A percentile compares a stretch with the other conserved stretches of the same genome.
phyloP scores from a whole-genome alignment of 2,888 invertebrate genomes.

The Euplexia lucipara region DNA sequence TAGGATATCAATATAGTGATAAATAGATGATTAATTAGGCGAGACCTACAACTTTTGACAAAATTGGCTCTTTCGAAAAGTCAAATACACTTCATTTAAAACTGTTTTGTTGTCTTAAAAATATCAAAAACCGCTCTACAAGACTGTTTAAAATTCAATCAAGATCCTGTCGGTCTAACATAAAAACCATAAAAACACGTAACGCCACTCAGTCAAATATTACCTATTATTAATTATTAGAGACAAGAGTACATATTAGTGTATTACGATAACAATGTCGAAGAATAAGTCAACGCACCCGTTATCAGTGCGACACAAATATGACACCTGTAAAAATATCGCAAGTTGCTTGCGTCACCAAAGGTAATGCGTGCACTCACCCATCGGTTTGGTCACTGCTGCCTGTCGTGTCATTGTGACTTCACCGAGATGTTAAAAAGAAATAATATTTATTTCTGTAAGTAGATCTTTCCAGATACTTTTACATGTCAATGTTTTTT shows the following conservation, averaged over 20 bases:
- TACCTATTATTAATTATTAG: constrained; percentile 20
- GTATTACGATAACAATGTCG: constrained; percentile 64
- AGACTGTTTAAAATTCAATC: neutral
- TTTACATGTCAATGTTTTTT: no score
- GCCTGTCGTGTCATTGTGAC: constrained; percentile 12
- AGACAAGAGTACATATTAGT: constrained; percentile 48
- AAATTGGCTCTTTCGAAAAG: neutral
- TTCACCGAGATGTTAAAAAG: constrained; percentile 6
- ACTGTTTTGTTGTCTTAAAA: neutral
- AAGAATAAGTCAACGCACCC: constrained; percentile 69
- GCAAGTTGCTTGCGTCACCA: constrained; percentile 50
- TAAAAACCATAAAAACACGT: neutral
- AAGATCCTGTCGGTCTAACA: neutral
- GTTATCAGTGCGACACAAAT: constrained; percentile 70
- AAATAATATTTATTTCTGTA: no score
- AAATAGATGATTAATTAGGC: no score
- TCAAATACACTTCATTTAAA: neutral
- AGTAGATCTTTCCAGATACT: no score
- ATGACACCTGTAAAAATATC: constrained; percentile 74
- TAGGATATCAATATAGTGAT: no score
- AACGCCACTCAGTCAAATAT: neutral
- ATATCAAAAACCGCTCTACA: neutral
- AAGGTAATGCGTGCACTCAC: constrained; percentile 44
- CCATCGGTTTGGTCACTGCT: constrained; percentile 28
- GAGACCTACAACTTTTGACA: neutral